Conservation (phyloP, 2,113 vertebrate species). For the Danionella cerebrum region DNA sequence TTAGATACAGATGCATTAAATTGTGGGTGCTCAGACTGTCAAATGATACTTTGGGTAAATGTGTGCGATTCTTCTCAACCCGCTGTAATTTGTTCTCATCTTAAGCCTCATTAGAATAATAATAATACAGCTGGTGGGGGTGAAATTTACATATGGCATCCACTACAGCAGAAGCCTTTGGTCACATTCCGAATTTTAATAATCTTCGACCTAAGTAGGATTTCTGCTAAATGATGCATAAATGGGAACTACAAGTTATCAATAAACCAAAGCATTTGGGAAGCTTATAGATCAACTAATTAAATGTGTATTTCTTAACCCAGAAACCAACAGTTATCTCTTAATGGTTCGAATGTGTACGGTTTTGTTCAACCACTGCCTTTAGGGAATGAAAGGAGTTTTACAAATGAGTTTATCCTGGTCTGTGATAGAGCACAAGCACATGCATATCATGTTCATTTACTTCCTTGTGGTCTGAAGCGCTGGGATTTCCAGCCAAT, state of each 20-base stretch:
- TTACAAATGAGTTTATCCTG: conserved; percentile 36
- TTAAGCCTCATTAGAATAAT: conserved; percentile 29
- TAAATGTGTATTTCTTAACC: not conserved
- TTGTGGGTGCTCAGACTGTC: not conserved
- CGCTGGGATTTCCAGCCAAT: conserved; percentile 32
- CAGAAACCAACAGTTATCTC: not conserved
- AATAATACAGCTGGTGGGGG: not conserved
- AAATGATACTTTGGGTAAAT: not conserved
- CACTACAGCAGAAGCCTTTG: not conserved
- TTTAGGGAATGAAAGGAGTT: conserved; percentile 56
- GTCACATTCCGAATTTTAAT: not conserved
- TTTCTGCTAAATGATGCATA: not conserved
- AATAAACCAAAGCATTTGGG: not conserved
- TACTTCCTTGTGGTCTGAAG: conserved; percentile 17
- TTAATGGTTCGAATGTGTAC: not conserved
- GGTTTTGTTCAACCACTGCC: conserved; percentile 33
- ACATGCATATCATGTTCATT: conserved; percentile 1
- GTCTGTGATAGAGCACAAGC: conserved; percentile 9
- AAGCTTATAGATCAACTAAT: not conserved
- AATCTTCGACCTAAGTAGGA: not conserved
- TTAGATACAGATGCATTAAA: conserved; percentile 18
- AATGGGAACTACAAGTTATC: no score
- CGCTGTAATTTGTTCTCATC: not conserved
- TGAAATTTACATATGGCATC: conserved; percentile 20
- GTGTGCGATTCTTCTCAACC: not conserved